Conservation (phyloP, 2,797 vertebrate genomes). For the Aselliscus stoliczkanus region DNA sequence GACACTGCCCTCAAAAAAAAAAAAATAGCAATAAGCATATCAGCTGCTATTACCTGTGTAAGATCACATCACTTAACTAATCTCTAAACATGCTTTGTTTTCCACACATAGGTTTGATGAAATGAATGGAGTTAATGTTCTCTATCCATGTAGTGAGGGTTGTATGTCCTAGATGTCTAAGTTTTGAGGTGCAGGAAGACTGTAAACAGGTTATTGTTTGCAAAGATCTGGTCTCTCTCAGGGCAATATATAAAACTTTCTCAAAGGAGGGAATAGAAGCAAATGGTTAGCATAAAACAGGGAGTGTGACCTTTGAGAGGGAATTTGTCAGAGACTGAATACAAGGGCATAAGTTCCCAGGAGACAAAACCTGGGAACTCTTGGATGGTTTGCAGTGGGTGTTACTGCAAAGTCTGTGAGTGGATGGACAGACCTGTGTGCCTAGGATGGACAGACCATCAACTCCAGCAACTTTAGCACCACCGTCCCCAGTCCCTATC, state of each 20-base stretch:
- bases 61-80: neutral
- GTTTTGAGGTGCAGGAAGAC: neutral
- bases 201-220: neutral
- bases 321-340: neutral
- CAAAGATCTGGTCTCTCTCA: neutral
- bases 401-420: accelerated
- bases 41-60: neutral
- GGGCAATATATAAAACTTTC: neutral
- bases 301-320: neutral
- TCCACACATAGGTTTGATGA: neutral
- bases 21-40: neutral
- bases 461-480: neutral
- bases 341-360: neutral
- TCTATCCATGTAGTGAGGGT: neutral
- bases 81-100: neutral
- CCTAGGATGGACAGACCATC: neutral
- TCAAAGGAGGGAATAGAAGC: neutral
- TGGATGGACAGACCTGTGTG: neutral
- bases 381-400: neutral
- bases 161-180: neutral
- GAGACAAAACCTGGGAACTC: neutral
- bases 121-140: neutral
- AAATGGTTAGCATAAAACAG: neutral
- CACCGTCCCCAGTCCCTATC: accelerated
- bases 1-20: no score